phyloP scores from a whole-genome alignment of 2,888 invertebrate species.

The Drosophila robusta region DNA sequence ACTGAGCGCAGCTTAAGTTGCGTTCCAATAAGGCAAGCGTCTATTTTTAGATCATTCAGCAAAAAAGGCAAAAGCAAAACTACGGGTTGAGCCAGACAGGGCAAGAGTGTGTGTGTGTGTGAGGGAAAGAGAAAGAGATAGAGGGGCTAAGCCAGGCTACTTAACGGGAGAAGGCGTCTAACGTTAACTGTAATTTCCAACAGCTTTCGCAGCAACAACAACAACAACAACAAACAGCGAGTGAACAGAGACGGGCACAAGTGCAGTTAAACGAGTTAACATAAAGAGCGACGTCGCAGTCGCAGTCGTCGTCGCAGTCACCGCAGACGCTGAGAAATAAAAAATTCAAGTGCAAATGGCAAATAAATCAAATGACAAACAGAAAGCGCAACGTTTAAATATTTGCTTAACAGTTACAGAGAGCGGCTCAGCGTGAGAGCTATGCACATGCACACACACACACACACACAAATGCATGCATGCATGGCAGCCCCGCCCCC shows the following conservation, averaged over 20 bases:
- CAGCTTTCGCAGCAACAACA: slow-evolving; percentile 33
- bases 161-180: slow-evolving; percentile 65
- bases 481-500: background rate
- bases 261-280: slow-evolving; percentile 74
- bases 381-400: slow-evolving; percentile 63
- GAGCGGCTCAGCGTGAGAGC: slow-evolving; percentile 35
- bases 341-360: slow-evolving; percentile 78
- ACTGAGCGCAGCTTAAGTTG: slow-evolving; percentile 39
- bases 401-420: slow-evolving; percentile 66
- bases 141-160: slow-evolving; percentile 45
- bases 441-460: slow-evolving; percentile 10
- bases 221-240: slow-evolving; percentile 10
- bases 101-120: background rate
- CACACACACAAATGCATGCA: slow-evolving; percentile 1
- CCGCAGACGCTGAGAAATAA: slow-evolving; percentile 38
- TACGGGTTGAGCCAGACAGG: slow-evolving; percentile 8
- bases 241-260: slow-evolving; percentile 52
- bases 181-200: slow-evolving; percentile 74
- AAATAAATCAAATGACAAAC: slow-evolving; percentile 76
- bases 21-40: slow-evolving; percentile 55
- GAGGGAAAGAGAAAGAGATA: background rate
- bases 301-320: slow-evolving; percentile 1
- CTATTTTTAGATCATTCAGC: slow-evolving; percentile 51
- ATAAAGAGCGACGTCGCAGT: slow-evolving; percentile 26
- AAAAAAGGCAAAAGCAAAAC: slow-evolving; percentile 39